Evolutionary conservation across 2,797 vertebrate species (phyloP).

Genomic region (Eremophila alpestris): DNA sequence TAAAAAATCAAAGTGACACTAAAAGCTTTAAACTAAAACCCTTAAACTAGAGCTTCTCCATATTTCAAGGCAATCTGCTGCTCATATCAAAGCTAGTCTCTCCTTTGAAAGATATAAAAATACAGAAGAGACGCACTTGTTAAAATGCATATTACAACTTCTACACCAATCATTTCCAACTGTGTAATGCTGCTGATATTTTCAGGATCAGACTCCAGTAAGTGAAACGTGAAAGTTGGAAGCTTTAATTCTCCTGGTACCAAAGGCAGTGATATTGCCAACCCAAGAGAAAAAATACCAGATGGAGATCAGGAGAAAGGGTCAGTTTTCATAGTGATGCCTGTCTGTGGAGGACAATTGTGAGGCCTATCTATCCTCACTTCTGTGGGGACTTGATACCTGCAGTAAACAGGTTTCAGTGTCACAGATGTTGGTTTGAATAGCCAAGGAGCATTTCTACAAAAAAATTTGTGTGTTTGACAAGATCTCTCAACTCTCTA

Average conservation of each 20-base stretch:
- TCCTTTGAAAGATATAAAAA: not conserved
- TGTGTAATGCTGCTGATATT: not conserved
- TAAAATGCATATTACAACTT: not conserved
- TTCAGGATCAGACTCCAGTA: not conserved
- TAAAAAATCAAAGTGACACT: not conserved
- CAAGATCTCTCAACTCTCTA: not conserved
- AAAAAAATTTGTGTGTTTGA: not conserved
- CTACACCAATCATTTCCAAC: not conserved
- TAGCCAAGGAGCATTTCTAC: not conserved
- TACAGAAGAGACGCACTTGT: not conserved
- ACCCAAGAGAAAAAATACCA: not conserved
- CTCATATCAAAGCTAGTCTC: not conserved
- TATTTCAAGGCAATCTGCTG: not conserved
- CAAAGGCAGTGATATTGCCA: not conserved
- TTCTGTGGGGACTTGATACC: not conserved
- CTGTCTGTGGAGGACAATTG: not conserved
- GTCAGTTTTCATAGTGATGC: not conserved
- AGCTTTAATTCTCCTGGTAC: not conserved
- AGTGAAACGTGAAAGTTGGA: not conserved
- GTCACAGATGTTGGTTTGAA: not conserved
- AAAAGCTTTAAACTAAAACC: not conserved
- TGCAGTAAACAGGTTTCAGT: not conserved
- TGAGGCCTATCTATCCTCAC: not conserved
- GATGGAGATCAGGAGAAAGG: not conserved
- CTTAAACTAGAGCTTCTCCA: not conserved